Evolutionary conservation across 2,113 vertebrate genomes (phyloP).

Genomic region (Neogobius melanostomus): DNA sequence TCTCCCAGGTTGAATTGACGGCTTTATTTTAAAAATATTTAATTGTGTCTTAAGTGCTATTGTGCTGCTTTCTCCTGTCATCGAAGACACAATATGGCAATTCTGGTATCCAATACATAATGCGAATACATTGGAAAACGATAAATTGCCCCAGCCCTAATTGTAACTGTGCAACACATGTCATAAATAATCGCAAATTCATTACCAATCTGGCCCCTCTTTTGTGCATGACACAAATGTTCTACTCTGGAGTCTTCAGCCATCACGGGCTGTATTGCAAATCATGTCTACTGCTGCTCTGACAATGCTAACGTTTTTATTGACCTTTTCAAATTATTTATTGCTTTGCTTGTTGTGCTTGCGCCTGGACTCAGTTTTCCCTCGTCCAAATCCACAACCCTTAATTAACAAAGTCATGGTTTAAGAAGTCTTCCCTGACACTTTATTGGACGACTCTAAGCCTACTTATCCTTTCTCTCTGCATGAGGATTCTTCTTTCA

Average conservation of each 20-base stretch:
- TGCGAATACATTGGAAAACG: too few species aligned
- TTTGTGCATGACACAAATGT: neutral
- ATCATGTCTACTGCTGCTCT: neutral
- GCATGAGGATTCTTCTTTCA: conserved; percentile 7
- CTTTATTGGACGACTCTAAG: neutral
- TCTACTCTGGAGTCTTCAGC: neutral
- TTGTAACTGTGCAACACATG: neutral
- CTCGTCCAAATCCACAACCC: neutral
- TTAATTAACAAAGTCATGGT: neutral
- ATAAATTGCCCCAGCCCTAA: neutral
- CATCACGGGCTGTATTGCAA: neutral
- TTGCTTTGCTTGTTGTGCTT: neutral
- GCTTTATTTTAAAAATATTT: too few species aligned
- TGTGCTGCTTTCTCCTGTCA: too few species aligned
- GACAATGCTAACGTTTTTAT: neutral
- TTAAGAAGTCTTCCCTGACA: neutral
- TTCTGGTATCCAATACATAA: too few species aligned
- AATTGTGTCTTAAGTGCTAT: too few species aligned
- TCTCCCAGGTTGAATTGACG: too few species aligned
- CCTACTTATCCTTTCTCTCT: neutral
- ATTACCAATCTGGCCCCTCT: neutral
- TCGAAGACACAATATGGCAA: too few species aligned
- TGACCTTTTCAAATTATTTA: neutral
- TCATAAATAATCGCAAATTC: neutral
- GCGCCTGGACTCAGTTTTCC: neutral